phyloP scores from a whole-genome alignment of 2,888 invertebrate genomes.

The Anthophora plumipes region DNA sequence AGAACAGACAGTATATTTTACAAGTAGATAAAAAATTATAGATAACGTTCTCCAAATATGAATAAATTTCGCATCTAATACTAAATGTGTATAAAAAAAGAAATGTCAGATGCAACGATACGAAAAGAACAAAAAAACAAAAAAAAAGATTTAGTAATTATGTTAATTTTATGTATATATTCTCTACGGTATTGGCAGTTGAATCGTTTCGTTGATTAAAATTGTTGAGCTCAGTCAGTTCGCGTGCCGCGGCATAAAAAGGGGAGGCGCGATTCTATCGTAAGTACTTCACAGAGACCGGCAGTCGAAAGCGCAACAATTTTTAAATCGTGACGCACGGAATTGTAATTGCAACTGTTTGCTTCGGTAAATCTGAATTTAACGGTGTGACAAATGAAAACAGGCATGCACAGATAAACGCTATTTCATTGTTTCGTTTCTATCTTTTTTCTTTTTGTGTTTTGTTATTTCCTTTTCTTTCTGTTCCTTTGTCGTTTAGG shows the following conservation, averaged over 20 bases:
- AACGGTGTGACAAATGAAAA: background rate
- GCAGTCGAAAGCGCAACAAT: conserved; percentile 6
- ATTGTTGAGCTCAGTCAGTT: conserved; percentile 18
- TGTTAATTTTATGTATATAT: conserved; percentile 14
- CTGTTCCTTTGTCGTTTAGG: background rate
- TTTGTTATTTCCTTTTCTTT: no score
- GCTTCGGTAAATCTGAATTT: conserved; percentile 9
- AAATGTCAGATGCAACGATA: background rate
- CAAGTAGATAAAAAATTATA: no score
- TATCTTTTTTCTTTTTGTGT: no score
- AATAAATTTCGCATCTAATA: no score
- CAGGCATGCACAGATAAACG: background rate
- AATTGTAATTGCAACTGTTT: conserved; percentile 39
- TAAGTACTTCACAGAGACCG: no score
- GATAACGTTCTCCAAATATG: no score
- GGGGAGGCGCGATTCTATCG: background rate
- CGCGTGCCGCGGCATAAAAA: background rate
- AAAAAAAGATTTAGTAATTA: conserved; percentile 15
- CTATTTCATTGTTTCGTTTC: no score
- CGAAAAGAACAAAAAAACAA: no score
- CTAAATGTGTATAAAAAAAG: no score
- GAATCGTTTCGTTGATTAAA: conserved; percentile 44
- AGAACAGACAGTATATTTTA: no score
- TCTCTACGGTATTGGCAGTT: conserved; percentile 18
- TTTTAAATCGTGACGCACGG: conserved; percentile 26